Percentiles rank a stretch among this genome's conserved stretches.
These are phyloP conservation scores for Umimayanthus chanpuru DNA, from an alignment of 92 coral and sea anemone genomes.

Conservation along the genomic window DNA sequence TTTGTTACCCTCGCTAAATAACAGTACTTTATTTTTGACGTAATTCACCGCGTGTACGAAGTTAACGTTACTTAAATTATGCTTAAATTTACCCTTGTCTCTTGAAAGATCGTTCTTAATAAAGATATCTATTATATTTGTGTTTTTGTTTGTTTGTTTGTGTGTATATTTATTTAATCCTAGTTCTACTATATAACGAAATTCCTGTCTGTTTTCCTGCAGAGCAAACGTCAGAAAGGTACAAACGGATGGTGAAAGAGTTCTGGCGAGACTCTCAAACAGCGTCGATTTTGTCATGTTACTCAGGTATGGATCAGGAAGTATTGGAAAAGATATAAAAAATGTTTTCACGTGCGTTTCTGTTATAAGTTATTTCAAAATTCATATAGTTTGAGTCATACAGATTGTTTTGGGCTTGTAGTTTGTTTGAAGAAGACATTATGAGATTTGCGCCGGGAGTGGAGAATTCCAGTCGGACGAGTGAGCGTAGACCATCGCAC, in stretches of 20 bases:
- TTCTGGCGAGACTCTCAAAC: slow-evolving; percentile 82
- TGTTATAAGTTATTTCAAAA: no score
- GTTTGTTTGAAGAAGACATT: slow-evolving; percentile 81
- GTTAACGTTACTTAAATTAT: no score
- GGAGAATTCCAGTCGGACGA: slow-evolving; percentile 14
- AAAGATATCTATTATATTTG: no score
- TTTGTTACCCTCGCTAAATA: no score
- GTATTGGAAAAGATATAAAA: background rate
- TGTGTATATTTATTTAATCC: background rate
- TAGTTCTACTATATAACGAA: no score
- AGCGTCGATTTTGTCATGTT: slow-evolving; percentile 91
- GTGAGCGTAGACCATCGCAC: slow-evolving; percentile 27
- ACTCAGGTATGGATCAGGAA: slow-evolving; percentile 64
- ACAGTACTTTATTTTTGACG: no score
- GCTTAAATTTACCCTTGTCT: no score
- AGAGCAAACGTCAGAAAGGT: slow-evolving; percentile 89
- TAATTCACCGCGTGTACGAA: no score
- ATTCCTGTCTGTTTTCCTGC: background rate
- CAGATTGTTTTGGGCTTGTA: background rate
- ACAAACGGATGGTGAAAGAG: slow-evolving; percentile 89
- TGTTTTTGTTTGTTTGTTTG: no score
- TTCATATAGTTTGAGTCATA: background rate
- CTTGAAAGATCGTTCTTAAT: no score
- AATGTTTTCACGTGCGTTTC: background rate
- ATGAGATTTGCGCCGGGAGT: slow-evolving; percentile 75